Conservation (phyloP, 2,113 vertebrate species). For the Trichomycterus rosablanca region DNA sequence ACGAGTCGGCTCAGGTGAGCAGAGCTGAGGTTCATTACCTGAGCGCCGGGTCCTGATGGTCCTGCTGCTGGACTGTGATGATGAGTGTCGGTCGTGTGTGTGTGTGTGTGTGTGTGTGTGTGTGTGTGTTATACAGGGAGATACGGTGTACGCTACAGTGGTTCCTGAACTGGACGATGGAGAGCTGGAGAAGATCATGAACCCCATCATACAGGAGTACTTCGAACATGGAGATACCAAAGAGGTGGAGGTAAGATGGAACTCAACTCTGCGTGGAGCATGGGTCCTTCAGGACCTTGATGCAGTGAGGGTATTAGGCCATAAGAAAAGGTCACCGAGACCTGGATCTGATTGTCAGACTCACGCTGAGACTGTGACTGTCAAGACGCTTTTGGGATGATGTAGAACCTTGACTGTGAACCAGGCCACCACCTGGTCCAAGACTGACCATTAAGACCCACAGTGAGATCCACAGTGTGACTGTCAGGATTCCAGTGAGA, state of each 20-base stretch:
- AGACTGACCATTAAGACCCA: too few relatives aligned
- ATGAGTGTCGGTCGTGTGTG: background rate
- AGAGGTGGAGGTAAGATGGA: conserved; percentile 73
- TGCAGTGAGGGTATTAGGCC: too few relatives aligned
- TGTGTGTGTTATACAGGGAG: conserved; percentile 59
- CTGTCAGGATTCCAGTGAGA: too few relatives aligned
- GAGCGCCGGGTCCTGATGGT: background rate
- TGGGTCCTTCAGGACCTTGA: background rate
- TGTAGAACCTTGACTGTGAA: too few relatives aligned
- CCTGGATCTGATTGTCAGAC: too few relatives aligned
- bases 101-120: conserved; percentile 8
- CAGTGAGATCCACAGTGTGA: too few relatives aligned
- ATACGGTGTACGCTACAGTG: conserved; percentile 78
- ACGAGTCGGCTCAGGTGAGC: conserved; percentile 76
- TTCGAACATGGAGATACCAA: conserved; percentile 83
- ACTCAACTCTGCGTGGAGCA: too few relatives aligned
- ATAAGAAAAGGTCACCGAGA: too few relatives aligned
- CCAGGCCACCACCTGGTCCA: too few relatives aligned
- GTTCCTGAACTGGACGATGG: conserved; percentile 75
- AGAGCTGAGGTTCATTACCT: background rate
- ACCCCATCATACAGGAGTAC: conserved; percentile 81
- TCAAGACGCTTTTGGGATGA: too few relatives aligned
- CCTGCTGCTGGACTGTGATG: background rate
- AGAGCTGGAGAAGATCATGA: conserved; percentile 76
- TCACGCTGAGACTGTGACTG: too few relatives aligned